Conservation (phyloP, 2,888 invertebrate genomes). For the Dusona sp. region DNA sequence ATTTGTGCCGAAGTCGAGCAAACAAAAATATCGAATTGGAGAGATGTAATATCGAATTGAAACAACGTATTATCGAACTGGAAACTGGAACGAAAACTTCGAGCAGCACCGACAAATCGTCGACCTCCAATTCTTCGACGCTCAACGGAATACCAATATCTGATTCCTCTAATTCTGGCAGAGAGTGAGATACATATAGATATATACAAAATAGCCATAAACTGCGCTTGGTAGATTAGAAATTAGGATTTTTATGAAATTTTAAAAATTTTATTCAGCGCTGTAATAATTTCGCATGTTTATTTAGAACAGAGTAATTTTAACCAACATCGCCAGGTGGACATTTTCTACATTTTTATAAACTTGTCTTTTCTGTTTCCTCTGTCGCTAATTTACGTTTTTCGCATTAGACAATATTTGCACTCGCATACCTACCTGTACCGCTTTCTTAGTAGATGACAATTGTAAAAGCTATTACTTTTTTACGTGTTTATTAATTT, state of each 20-base stretch:
- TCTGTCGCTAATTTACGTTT: neutral
- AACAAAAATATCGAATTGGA: slow-evolving; percentile 72
- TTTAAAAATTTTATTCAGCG: neutral
- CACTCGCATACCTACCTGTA: too few species aligned
- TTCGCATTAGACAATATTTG: neutral
- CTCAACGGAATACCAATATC: slow-evolving; percentile 11
- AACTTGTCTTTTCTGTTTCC: neutral
- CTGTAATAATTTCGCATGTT: neutral
- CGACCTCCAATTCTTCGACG: neutral
- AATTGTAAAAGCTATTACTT: too few species aligned
- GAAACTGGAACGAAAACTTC: slow-evolving; percentile 49
- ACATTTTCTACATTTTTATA: neutral
- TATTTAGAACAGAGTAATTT: neutral
- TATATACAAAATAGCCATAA: slow-evolving; percentile 10
- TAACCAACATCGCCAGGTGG: neutral
- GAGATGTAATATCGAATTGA: slow-evolving; percentile 64
- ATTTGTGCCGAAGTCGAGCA: slow-evolving; percentile 85
- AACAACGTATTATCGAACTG: slow-evolving; percentile 71
- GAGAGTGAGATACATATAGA: slow-evolving; percentile 51
- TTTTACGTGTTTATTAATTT: neutral
- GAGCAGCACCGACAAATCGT: slow-evolving; percentile 1
- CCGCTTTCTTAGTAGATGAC: too few species aligned
- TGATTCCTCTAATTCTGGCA: slow-evolving; percentile 34
- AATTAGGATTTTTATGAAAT: neutral
- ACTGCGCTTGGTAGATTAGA: neutral